Evolutionary conservation across 2,113 vertebrate species (phyloP).

Genomic region (Pungitius pungitius): DNA sequence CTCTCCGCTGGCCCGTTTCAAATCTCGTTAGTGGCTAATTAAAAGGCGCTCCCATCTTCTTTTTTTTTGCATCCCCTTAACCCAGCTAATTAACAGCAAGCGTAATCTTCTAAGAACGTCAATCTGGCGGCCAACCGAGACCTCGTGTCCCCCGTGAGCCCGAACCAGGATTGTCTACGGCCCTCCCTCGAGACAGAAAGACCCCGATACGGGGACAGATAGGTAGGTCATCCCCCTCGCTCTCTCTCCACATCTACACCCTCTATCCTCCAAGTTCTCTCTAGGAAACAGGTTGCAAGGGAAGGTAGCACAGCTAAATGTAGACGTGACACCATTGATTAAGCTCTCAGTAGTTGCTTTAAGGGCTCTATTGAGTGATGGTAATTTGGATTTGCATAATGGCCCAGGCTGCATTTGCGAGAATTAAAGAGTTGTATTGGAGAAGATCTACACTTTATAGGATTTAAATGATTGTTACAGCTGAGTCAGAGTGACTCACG

Average conservation of each 20-base stretch:
- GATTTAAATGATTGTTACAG: slow-evolving; percentile 28
- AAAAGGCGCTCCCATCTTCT: slow-evolving; percentile 75
- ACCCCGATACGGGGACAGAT: slow-evolving; percentile 64
- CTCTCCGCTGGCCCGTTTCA: slow-evolving; percentile 79
- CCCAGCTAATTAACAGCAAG: slow-evolving; percentile 79
- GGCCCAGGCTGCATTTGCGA: slow-evolving; percentile 29
- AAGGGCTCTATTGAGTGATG: slow-evolving; percentile 42
- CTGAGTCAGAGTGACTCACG: slow-evolving; percentile 43
- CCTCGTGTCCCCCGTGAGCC: slow-evolving; percentile 61
- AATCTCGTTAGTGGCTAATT: slow-evolving; percentile 84
- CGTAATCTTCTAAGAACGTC: slow-evolving; percentile 80
- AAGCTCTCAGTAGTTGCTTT: slow-evolving; percentile 39
- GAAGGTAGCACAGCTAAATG: slow-evolving; percentile 58
- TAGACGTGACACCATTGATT: slow-evolving; percentile 59
- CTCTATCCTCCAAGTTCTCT: slow-evolving; percentile 52
- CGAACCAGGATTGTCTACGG: slow-evolving; percentile 69
- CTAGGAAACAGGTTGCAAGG: slow-evolving; percentile 54
- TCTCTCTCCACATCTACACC: slow-evolving; percentile 29
- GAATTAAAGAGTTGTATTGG: slow-evolving; percentile 39
- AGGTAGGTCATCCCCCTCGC: slow-evolving; percentile 70
- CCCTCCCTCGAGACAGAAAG: slow-evolving; percentile 69
- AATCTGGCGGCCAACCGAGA: slow-evolving; percentile 68
- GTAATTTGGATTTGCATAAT: slow-evolving; percentile 63
- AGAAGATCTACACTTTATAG: slow-evolving; percentile 21
- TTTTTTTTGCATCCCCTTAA: slow-evolving; percentile 76